phyloP scores from a whole-genome alignment of 2,113 vertebrate genomes.

The Lycaon pictus region DNA sequence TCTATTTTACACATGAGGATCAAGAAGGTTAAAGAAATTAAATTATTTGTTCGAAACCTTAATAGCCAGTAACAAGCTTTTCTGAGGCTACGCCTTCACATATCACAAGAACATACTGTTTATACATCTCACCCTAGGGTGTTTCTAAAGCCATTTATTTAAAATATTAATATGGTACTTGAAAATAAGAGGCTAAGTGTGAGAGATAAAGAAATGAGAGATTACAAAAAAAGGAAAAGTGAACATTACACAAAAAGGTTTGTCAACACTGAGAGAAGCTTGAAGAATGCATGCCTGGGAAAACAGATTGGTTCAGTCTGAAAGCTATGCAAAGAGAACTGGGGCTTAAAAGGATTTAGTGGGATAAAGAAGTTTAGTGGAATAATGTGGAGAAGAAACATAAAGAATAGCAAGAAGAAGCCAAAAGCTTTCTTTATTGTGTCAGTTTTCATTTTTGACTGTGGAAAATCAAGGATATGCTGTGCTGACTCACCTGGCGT shows the following conservation, averaged over 20 bases:
- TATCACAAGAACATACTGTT: background rate
- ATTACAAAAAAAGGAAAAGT: background rate
- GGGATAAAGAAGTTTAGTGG: background rate
- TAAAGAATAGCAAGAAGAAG: background rate
- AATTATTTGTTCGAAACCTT: background rate
- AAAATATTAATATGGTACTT: background rate
- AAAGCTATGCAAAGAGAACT: background rate
- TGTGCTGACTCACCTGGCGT: background rate
- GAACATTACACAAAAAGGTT: background rate
- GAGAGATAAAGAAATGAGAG: background rate
- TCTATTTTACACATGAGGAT: background rate
- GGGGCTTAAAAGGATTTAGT: background rate
- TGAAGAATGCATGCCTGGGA: background rate
- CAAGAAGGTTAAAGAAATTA: background rate
- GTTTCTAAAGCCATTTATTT: background rate
- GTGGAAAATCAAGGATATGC: background rate
- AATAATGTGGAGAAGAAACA: constrained; percentile 5
- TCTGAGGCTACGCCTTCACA: background rate
- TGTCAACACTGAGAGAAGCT: background rate
- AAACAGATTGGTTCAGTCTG: background rate
- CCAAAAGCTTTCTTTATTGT: background rate
- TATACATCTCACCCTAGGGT: background rate
- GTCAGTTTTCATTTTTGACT: background rate
- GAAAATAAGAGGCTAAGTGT: background rate
- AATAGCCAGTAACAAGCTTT: background rate